Evolutionary conservation across 2,888 invertebrate species (phyloP).

Genomic region (Coelopa pilipes): DNA sequence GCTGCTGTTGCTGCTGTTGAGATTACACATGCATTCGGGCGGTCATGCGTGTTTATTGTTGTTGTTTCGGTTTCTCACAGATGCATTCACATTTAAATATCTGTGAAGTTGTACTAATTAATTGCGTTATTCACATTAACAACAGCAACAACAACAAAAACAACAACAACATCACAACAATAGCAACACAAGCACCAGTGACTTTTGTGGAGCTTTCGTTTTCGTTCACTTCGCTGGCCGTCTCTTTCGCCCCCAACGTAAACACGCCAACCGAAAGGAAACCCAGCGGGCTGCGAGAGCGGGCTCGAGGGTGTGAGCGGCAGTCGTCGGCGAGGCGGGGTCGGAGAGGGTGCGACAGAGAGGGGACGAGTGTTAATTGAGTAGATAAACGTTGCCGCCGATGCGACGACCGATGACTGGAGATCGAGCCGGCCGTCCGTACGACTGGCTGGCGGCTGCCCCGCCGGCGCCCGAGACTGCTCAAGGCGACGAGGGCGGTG

Average conservation of each 20-base stretch:
- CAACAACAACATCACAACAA: too few species aligned
- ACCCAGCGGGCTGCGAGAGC: background rate
- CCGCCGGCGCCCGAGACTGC: too few species aligned
- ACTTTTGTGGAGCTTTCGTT: too few species aligned
- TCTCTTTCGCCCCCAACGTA: background rate
- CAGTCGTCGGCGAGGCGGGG: background rate
- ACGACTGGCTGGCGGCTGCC: too few species aligned
- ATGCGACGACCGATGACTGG: conserved; percentile 1
- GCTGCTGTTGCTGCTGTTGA: background rate
- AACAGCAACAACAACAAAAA: too few species aligned
- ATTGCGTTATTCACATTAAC: conserved; percentile 16
- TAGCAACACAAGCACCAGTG: too few species aligned
- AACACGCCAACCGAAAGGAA: background rate
- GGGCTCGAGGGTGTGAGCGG: background rate
- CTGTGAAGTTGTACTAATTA: conserved; percentile 25
- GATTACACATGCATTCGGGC: background rate
- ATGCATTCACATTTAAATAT: background rate
- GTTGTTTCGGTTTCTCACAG: background rate
- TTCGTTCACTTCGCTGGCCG: too few species aligned
- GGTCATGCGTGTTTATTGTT: background rate
- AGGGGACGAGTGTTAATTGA: conserved; percentile 20
- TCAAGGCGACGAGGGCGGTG: too few species aligned
- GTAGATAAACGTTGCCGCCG: conserved; percentile 15
- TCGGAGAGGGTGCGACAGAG: conserved; percentile 2
- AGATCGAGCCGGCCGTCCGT: too few species aligned